Conservation (phyloP, 2,888 invertebrate species). For the Carterocephalus palaemon region DNA sequence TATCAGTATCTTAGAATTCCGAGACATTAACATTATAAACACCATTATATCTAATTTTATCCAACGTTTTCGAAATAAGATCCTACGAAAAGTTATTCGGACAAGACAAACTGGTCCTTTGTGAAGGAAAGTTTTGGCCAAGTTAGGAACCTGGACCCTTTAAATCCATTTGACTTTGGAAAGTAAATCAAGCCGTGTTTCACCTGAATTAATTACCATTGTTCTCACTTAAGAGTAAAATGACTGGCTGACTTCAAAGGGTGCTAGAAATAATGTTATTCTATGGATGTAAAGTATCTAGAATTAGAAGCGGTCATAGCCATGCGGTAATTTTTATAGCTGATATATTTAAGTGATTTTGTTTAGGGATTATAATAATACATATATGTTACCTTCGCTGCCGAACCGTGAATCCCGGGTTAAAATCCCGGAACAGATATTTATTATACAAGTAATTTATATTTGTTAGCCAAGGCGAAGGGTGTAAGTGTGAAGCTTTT, state of each 20-base stretch:
- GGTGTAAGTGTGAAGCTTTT: too few species aligned
- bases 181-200: background rate
- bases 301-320: too few species aligned
- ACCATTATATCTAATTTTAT: background rate
- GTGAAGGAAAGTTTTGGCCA: background rate
- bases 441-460: too few species aligned
- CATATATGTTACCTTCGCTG: too few species aligned
- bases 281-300: background rate
- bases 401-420: too few species aligned
- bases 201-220: constrained; percentile 1
- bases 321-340: too few species aligned
- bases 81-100: background rate
- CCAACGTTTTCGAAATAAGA: background rate
- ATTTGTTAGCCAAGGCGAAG: too few species aligned
- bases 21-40: background rate
- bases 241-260: background rate
- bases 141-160: background rate
- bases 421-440: too few species aligned
- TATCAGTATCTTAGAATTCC: background rate
- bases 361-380: too few species aligned
- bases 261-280: background rate
- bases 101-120: background rate
- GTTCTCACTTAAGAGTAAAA: background rate
- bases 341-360: too few species aligned
- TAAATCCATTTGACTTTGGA: constrained; percentile 4